A percentile compares a stretch with the other conserved stretches of the same genome.
phyloP scores from a whole-genome alignment of 2,113 vertebrate species.

The Barbus barbus region DNA sequence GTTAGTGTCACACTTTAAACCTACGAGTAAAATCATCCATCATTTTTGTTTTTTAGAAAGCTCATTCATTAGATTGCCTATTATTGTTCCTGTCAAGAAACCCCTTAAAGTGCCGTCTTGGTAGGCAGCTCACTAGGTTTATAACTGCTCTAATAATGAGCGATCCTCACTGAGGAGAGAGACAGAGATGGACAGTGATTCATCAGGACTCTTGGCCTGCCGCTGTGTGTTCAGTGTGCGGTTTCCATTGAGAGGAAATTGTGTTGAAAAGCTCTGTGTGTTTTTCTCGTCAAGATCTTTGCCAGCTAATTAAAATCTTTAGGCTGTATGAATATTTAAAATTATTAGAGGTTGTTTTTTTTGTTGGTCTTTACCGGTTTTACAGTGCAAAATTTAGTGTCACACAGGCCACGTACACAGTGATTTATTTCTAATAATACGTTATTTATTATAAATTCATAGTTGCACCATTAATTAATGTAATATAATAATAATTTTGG shows the following conservation, averaged over 20 bases:
- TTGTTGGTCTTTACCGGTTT: not conserved
- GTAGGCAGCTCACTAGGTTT: not conserved
- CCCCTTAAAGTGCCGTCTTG: not conserved
- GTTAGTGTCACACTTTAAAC: not conserved
- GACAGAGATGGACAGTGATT: not conserved
- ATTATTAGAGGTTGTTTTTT: not conserved
- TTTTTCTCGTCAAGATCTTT: not conserved
- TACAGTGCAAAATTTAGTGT: not conserved
- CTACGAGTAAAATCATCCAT: not conserved
- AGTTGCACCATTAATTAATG: not conserved
- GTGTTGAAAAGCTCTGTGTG: not conserved
- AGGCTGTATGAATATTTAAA: not conserved
- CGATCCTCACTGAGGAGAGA: not conserved
- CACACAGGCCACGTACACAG: not conserved
- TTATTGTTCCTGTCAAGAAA: not conserved
- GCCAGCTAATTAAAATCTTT: not conserved
- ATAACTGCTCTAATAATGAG: not conserved
- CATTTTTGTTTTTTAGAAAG: not conserved
- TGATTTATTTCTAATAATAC: not conserved
- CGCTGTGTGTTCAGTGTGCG: not conserved
- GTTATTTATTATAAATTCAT: not conserved
- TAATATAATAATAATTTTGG: not conserved
- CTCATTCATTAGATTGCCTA: not conserved
- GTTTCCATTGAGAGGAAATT: constrained; percentile 26
- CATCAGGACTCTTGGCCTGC: not conserved